Evolutionary conservation across 30 jellyfish, hydroid and myxozoan genomes (phyloP).

Genomic region (Hydra vulgaris): DNA sequence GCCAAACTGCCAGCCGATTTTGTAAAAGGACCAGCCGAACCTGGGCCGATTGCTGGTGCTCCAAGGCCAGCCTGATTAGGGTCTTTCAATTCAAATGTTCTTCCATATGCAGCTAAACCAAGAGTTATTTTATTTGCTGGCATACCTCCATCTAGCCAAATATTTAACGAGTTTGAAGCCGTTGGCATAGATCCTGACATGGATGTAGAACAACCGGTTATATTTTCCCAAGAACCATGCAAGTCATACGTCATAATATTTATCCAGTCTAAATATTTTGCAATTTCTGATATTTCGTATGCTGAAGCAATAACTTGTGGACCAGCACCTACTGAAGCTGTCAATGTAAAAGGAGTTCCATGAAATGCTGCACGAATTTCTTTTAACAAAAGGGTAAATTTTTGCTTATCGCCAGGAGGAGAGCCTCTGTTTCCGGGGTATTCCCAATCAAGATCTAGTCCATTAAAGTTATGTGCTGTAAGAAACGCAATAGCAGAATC

Average conservation of each 20-base stretch:
- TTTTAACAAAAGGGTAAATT: slow-evolving; percentile 47
- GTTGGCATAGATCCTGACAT: slow-evolving; percentile 40
- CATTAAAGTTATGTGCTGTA: slow-evolving; percentile 63
- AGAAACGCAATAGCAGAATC: slow-evolving; percentile 63
- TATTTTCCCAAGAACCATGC: slow-evolving; percentile 91
- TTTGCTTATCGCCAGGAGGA: slow-evolving; percentile 81
- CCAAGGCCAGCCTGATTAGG: slow-evolving; percentile 55
- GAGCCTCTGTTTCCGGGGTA: slow-evolving; percentile 88
- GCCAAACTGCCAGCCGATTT: slow-evolving; percentile 65
- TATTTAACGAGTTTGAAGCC: slow-evolving; percentile 49
- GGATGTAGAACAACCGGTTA: slow-evolving; percentile 88
- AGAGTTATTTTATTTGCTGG: slow-evolving; percentile 77
- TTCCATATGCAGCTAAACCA: slow-evolving; percentile 87
- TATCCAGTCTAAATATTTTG: slow-evolving; percentile 65
- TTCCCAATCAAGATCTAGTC: slow-evolving; percentile 87
- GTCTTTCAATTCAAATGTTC: slow-evolving; percentile 53
- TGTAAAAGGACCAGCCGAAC: slow-evolving; percentile 64
- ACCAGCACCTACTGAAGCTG: slow-evolving; percentile 97
- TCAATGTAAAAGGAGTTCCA: slow-evolving; percentile 39
- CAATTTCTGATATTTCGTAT: slow-evolving; percentile 56
- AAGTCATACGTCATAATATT: slow-evolving; percentile 88
- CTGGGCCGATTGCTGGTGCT: slow-evolving; percentile 79
- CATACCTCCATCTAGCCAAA: slow-evolving; percentile 77
- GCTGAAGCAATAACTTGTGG: slow-evolving; percentile 64
- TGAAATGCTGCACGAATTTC: slow-evolving; percentile 56